Base-by-base conservation (phyloP, 2,113 vertebrate genomes). In the Semicossyphus pulcher region DNA sequence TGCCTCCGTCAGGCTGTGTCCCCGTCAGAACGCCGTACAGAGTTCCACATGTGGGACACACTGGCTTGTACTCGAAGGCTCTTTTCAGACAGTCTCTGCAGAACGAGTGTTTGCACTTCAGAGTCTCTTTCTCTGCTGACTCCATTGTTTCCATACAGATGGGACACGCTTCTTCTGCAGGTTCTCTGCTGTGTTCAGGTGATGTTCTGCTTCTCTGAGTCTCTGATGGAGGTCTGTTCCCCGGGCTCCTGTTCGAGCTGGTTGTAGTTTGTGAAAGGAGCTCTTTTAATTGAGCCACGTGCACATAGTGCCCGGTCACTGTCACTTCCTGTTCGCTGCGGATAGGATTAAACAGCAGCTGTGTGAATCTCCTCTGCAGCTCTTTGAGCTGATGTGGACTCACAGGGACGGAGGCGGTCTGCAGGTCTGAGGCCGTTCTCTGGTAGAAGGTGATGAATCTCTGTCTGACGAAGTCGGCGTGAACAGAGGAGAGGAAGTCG, bases 51-150 rank as follows among this genome's bases (percentile, higher is more conserved):
- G 88, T 85, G 0, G 94, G 93, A 31, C 94, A 94, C 0, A 91
- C 81, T 0, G 93, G 92, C 60, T 94, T 94, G 37, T 86, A 72
- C 4, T 44, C 16, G 16, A 94, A 94, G 5, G 94, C 93, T 34
- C 0, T 48, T 15, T 83, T 65, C 52, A 94, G 36, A 58, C 94
- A 94, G 4, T 39, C 47, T 57, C 15, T 81, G 72, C 94, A 94
- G 81, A 94, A 94, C 0, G 82, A 88, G 58, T 94, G 93, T 21
- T 90, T 87, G 81, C 94, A 94, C 15, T 3, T 42, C 61, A 94
- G 78, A 1, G 72, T 90, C 58, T 76, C 11, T 49, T 45, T 89
- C 2, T 83, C 26, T 10, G 65, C 6, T 4, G 20, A 20, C 7
- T 15, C 16, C 15, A 94, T 85, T 6, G 23, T 18, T 5, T 94